These are phyloP conservation scores for Ornithoptera priamus DNA, from an alignment of 2,888 invertebrate species.

Conservation along the genomic window DNA sequence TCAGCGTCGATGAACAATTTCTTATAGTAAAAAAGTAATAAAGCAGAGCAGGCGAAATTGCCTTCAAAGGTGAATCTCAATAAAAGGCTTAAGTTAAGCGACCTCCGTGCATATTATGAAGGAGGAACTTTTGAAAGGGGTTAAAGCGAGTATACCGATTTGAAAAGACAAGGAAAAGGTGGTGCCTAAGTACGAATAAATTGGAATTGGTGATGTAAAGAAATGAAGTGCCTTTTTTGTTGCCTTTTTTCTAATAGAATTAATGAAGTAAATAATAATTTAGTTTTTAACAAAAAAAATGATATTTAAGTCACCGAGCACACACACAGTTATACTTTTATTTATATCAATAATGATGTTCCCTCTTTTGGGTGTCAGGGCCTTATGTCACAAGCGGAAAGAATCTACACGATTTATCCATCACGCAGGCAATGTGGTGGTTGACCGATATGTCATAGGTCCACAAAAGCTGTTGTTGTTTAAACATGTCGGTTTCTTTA, in stretches of 20 bases:
- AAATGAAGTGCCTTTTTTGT: constrained; percentile 30
- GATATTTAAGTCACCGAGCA: not conserved
- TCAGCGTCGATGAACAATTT: constrained; percentile 47
- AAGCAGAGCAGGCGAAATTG: constrained; percentile 50
- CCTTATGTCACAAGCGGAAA: too few species aligned
- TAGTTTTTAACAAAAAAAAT: too few species aligned
- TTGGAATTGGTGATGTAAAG: constrained; percentile 48
- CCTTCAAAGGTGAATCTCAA: constrained; percentile 42
- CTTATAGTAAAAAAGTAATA: constrained; percentile 51
- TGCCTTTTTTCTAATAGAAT: constrained; percentile 17
- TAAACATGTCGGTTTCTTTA: too few species aligned
- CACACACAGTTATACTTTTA: not conserved
- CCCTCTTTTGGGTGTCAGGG: too few species aligned
- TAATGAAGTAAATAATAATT: constrained; percentile 4
- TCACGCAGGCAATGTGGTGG: too few species aligned
- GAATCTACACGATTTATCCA: too few species aligned
- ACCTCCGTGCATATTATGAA: constrained; percentile 54
- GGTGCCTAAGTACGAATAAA: constrained; percentile 62
- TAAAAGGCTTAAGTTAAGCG: constrained; percentile 40
- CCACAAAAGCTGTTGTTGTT: too few species aligned
- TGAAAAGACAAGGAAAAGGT: constrained; percentile 64
- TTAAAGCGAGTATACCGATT: constrained; percentile 64
- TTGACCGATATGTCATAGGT: too few species aligned
- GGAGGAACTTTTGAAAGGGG: constrained; percentile 69
- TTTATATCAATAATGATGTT: too few species aligned